Conservation (phyloP, 2,797 vertebrate species). For the Setipinna tenuifilis region DNA sequence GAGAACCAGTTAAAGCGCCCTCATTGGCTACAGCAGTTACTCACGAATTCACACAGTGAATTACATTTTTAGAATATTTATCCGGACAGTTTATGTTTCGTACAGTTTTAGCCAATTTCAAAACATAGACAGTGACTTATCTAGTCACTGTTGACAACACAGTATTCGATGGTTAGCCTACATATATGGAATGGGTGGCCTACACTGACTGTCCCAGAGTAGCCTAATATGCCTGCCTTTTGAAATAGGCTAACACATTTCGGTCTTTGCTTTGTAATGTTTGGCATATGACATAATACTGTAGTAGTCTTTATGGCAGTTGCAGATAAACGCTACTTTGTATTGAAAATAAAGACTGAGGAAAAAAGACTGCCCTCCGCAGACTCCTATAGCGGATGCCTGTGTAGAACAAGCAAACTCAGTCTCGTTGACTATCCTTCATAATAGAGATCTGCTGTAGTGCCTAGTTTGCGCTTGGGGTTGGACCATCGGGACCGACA, state of each 20-base stretch:
- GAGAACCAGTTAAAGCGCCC: neutral
- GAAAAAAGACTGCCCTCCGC: neutral
- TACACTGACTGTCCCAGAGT: too few species aligned
- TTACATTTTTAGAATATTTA: neutral
- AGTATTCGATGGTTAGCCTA: too few species aligned
- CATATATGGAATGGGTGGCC: too few species aligned
- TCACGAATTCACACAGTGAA: neutral
- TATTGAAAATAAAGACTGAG: too few species aligned
- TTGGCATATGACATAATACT: too few species aligned
- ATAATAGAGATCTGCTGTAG: neutral
- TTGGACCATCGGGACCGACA: slow-evolving; percentile 34
- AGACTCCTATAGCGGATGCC: neutral
- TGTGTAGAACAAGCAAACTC: neutral
- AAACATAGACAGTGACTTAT: too few species aligned
- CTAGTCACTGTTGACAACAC: too few species aligned
- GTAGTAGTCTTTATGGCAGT: neutral
- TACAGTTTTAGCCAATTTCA: too few species aligned
- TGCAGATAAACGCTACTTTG: neutral
- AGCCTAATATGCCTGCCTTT: too few species aligned
- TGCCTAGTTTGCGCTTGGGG: neutral
- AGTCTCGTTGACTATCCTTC: neutral
- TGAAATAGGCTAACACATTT: too few species aligned
- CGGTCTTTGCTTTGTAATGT: too few species aligned
- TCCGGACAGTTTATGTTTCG: too few species aligned
- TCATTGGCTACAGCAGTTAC: neutral